Evolutionary conservation across 2,888 invertebrate species (phyloP).

Genomic region (Synergus gifuensis): DNA sequence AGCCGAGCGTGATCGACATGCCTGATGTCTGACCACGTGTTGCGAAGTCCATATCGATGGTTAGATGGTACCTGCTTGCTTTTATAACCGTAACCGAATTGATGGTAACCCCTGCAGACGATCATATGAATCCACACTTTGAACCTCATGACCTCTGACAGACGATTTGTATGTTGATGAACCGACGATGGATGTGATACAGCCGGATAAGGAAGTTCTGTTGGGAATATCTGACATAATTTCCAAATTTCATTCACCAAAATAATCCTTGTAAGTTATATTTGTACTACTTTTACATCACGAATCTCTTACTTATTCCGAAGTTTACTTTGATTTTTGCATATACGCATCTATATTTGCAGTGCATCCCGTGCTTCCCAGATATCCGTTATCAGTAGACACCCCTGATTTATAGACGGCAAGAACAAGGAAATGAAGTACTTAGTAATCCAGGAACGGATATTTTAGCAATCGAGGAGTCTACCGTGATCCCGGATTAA

Average conservation of each 20-base stretch:
- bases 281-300: not conserved
- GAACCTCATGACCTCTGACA: constrained; percentile 49
- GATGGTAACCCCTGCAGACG: constrained; percentile 56
- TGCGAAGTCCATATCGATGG: constrained; percentile 55
- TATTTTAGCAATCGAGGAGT: constrained; percentile 25
- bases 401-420: constrained; percentile 17
- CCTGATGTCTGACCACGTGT: constrained; percentile 66
- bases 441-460: constrained; percentile 33
- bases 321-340: not conserved
- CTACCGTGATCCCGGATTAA: constrained; percentile 25
- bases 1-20: constrained; percentile 72
- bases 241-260: too few relatives aligned
- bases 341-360: not conserved
- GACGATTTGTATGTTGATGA: constrained; percentile 65
- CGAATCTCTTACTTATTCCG: not conserved
- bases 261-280: too few relatives aligned
- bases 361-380: not conserved
- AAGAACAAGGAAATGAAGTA: constrained; percentile 30
- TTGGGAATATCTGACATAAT: not conserved
- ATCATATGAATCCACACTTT: constrained; percentile 58
- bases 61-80: constrained; percentile 52
- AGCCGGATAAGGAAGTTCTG: not conserved
- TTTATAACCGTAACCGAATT: constrained; percentile 50
- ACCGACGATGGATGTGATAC: constrained; percentile 47
- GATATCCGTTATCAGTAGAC: not conserved